Percentiles rank a stretch among this genome's conserved stretches.
Evolutionary conservation across 2,113 vertebrate genomes (phyloP).

Genomic region (Hydrochoerus hydrochaeris): DNA sequence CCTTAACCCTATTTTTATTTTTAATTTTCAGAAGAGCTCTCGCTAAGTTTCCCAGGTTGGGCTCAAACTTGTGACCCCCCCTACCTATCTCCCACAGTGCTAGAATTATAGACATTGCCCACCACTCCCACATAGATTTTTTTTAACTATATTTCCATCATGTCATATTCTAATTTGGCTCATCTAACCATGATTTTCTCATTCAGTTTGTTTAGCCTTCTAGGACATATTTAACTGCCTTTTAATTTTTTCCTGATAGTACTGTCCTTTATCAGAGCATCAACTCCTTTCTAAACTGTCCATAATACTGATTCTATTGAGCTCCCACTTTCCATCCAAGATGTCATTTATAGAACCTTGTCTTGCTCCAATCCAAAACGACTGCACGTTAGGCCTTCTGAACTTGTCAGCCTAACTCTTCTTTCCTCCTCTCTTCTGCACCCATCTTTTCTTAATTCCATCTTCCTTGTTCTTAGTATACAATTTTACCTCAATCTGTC

Average conservation of each 20-base stretch:
- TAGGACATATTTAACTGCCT: not conserved
- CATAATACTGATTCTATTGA: not conserved
- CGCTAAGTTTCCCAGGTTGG: not conserved
- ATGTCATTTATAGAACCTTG: not conserved
- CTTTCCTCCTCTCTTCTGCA: not conserved
- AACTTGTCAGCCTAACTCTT: not conserved
- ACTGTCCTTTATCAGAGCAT: conserved; percentile 2
- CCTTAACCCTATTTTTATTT: not conserved
- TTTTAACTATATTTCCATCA: not conserved
- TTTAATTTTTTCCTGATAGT: conserved; percentile 2
- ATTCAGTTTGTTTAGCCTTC: not conserved
- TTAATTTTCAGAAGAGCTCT: not conserved
- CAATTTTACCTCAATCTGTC: not conserved
- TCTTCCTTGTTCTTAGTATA: not conserved
- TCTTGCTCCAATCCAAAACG: conserved; percentile 13
- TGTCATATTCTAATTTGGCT: conserved; percentile 6
- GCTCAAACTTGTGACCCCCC: not conserved
- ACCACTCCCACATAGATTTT: not conserved
- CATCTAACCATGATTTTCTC: not conserved
- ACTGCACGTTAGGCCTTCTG: not conserved
- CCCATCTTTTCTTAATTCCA: conserved; percentile 8
- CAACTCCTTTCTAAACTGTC: conserved; percentile 16
- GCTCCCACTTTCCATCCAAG: not conserved
- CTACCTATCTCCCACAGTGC: not conserved
- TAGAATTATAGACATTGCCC: not conserved